Conservation (phyloP, 1,140 invertebrate genomes). For the Camponotus vicinus region DNA sequence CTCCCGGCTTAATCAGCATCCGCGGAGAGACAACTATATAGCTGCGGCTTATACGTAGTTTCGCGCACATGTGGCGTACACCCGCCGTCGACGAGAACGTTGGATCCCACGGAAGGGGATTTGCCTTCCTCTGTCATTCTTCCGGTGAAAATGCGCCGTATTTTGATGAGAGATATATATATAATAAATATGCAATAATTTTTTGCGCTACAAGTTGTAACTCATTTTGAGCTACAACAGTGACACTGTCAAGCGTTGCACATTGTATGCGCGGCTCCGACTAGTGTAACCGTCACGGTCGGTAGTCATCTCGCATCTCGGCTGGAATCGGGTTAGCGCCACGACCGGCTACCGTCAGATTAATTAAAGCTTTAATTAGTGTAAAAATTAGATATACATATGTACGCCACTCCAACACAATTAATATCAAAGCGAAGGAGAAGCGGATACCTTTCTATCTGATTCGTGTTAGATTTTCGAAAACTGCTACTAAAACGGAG, state of each 20-base stretch:
- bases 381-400: constrained; percentile 18
- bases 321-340: constrained; percentile 42
- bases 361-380: constrained; percentile 58
- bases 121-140: no score
- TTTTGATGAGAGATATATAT: neutral
- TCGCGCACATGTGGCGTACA: constrained; percentile 62
- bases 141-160: neutral
- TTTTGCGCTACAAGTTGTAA: neutral
- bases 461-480: neutral
- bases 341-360: constrained; percentile 21
- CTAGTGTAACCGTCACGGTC: constrained; percentile 44
- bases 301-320: constrained; percentile 43
- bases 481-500: neutral
- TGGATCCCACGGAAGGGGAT: constrained; percentile 43
- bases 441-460: neutral
- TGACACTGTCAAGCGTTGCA: constrained; percentile 29
- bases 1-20: constrained; percentile 74
- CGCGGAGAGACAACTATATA: constrained; percentile 76
- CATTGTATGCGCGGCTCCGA: neutral
- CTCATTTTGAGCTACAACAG: neutral
- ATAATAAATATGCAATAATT: neutral
- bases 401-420: neutral
- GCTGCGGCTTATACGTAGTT: constrained; percentile 68
- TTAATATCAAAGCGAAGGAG: constrained; percentile 25
- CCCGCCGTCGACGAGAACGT: constrained; percentile 36